These are phyloP conservation scores for Odontocolon sp. DNA, from an alignment of 2,888 invertebrate genomes.

Conservation along the genomic window DNA sequence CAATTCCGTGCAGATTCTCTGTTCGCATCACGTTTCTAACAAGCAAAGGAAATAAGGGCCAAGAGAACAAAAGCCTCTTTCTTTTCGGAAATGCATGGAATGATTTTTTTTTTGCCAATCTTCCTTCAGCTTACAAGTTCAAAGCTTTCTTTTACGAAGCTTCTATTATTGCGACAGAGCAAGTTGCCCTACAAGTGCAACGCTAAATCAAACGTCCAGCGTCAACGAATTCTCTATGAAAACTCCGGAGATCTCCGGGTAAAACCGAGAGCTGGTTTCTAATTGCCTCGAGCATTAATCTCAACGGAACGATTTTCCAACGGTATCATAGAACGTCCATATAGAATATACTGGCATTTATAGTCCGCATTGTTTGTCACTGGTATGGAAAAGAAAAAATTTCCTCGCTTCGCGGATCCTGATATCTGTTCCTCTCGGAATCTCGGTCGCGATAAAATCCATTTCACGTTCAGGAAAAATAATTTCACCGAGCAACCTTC, in stretches of 20 bases:
- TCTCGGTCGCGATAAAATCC: constrained; percentile 31
- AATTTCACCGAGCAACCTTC: not conserved
- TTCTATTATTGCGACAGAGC: not conserved
- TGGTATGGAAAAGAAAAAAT: not conserved
- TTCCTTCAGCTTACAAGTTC: not conserved
- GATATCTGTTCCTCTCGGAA: constrained; percentile 8
- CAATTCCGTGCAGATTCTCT: constrained; percentile 20
- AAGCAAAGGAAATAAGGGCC: constrained; percentile 26
- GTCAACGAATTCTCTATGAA: not conserved
- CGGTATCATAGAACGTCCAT: not conserved
- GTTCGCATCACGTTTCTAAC: not conserved
- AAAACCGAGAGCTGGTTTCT: not conserved
- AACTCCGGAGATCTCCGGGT: not conserved
- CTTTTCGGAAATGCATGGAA: constrained; percentile 5
- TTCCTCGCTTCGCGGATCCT: not conserved
- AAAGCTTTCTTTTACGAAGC: not conserved
- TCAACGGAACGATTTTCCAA: not conserved
- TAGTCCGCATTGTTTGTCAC: constrained; percentile 1
- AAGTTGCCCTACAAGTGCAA: not conserved
- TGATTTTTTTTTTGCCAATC: not conserved
- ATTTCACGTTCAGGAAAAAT: not conserved
- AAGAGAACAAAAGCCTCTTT: constrained; percentile 1
- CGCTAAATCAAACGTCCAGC: not conserved
- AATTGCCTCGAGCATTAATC: not conserved
- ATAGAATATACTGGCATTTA: not conserved